Percentiles rank a stretch among this genome's conserved stretches.
Conservation (phyloP, 2,113 vertebrate genomes). For the Ceyx melanurus region DNA sequence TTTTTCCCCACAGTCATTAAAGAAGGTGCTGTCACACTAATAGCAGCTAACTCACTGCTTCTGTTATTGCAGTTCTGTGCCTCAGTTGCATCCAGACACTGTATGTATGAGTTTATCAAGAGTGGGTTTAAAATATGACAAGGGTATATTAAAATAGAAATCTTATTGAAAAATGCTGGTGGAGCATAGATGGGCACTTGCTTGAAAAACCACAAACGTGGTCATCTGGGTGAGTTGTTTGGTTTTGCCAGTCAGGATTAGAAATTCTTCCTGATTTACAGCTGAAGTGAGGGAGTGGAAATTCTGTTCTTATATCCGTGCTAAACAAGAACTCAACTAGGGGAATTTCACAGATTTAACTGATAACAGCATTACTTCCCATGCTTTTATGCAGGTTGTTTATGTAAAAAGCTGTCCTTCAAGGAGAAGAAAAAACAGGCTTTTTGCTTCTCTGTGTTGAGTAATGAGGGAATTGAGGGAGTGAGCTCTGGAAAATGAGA, state of each 20-base stretch:
- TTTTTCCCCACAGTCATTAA: background rate
- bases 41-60: background rate
- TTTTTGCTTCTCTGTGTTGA: constrained; percentile 4
- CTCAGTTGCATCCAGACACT: background rate
- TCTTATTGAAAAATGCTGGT: background rate
- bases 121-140: background rate
- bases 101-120: background rate
- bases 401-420: constrained; percentile 33
- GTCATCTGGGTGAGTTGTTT: background rate
- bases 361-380: background rate
- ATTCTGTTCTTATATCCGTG: background rate
- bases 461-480: background rate
- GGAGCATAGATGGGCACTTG: background rate
- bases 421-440: background rate
- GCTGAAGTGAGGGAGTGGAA: background rate
- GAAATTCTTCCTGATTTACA: background rate
- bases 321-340: background rate
- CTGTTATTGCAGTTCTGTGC: background rate
- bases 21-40: background rate
- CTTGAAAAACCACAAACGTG: background rate
- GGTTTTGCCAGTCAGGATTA: background rate
- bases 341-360: background rate
- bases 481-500: background rate
- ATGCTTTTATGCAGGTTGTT: constrained; percentile 22
- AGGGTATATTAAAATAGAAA: background rate